Evolutionary conservation across 2,113 vertebrate genomes (phyloP).

Genomic region (Eretmochelys imbricata): DNA sequence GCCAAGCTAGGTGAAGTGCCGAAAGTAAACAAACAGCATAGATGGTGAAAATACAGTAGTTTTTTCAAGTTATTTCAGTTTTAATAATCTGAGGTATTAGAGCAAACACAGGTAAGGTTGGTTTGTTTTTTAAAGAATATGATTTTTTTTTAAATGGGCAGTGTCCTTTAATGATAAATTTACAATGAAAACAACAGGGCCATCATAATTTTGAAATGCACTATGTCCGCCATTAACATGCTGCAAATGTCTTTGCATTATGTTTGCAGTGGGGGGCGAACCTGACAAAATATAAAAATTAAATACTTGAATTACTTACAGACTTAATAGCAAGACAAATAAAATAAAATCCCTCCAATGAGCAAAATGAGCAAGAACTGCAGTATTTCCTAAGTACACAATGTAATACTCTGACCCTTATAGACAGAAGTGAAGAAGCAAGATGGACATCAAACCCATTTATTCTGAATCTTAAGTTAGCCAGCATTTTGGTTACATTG

Average conservation of each 20-base stretch:
- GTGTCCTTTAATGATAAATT: conserved; percentile 70
- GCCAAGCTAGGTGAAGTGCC: background rate
- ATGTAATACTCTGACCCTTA: background rate
- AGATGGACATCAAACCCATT: conserved; percentile 73
- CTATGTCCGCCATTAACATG: background rate
- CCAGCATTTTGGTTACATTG: conserved; percentile 71
- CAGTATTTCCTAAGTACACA: background rate
- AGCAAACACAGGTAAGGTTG: conserved; percentile 55
- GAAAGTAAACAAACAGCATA: background rate
- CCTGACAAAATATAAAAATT: conserved; percentile 28
- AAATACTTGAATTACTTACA: background rate
- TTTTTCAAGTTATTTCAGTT: background rate
- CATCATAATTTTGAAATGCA: conserved; percentile 56
- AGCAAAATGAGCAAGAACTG: background rate
- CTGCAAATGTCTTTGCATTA: conserved; percentile 42
- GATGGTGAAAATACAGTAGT: background rate
- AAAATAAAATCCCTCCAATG: background rate
- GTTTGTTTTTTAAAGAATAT: conserved; percentile 50
- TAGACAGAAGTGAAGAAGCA: conserved; percentile 25
- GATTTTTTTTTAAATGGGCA: conserved; percentile 63
- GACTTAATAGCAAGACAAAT: conserved; percentile 24
- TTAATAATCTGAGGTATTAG: conserved; percentile 52
- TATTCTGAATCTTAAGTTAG: conserved; percentile 75
- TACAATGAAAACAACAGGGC: conserved; percentile 65
- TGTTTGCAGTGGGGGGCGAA: conserved; percentile 32